Evolutionary conservation across 2,888 invertebrate species (phyloP), one percentile per base, ranked within the genome.

Genomic region (Rhorus exstirpatorius): DNA sequence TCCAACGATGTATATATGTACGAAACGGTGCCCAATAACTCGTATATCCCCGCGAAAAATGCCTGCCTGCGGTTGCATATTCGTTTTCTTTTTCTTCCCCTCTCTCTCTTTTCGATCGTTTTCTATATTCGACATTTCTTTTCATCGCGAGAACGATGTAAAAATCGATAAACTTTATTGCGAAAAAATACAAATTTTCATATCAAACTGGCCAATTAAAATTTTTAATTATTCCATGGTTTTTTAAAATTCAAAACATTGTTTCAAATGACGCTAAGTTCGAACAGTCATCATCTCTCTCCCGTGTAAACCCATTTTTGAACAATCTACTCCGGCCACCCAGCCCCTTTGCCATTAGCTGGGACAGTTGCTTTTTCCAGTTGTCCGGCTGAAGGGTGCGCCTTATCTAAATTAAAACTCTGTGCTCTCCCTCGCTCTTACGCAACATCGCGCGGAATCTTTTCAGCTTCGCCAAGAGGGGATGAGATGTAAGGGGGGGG

Each of bases 401-500:
- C 88, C 89, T 90, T 90, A 90, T 90, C 90, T 90, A 90, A 90
- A 90, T 90, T 90, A 90, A 90, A 90, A 89, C 79, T 79, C 84
- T 79, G 67, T 76, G 74, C 63, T 75, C 26, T 55, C 38, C 24
- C 75, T 65, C 38, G 38, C 63, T 21, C 74, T 46, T 79, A 61
- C 41, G 51, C 38, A 26, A 53, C 24, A 41, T 41, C 14, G 17
- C 51, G 63, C 51, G 76, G 72, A 75, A 70, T 78, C 75, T 79
- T 35, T 82, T 61, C 31, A 17, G 44, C 35, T n/a, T 14, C 55
- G 53, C 21, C 51, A 35, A 26, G 65, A 35, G 55, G 8, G 38
- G 8, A 58, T 49, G 70, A 60, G 55, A 24, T 44, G 19, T 6
- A n/a, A 14, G 70, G 41, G 60, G 51, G 10, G 21, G 49, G 24